Conservation (phyloP, 2,113 vertebrate genomes). For the Aplodontia rufa region DNA sequence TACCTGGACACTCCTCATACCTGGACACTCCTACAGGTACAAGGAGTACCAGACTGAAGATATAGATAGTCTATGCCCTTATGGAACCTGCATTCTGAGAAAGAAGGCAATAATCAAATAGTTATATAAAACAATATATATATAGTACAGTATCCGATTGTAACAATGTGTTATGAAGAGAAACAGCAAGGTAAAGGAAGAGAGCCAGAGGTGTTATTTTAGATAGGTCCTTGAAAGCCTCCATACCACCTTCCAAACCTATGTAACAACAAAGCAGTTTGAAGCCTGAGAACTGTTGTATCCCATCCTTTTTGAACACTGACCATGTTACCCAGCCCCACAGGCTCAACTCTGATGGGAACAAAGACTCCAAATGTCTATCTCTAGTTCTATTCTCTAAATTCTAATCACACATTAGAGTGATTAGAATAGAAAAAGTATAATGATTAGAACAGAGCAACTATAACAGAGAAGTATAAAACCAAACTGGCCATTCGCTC, state of each 20-base stretch:
- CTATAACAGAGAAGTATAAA: background rate
- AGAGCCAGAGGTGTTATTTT: background rate
- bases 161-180: background rate
- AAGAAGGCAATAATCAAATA: conserved; percentile 14
- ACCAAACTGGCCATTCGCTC: background rate
- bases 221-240: background rate
- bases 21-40: background rate
- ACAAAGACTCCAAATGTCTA: background rate
- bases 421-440: too few species aligned
- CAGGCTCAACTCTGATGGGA: background rate
- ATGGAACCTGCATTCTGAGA: background rate
- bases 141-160: background rate
- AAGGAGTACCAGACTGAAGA: background rate
- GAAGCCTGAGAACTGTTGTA: background rate
- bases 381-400: background rate
- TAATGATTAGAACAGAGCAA: too few species aligned
- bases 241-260: background rate
- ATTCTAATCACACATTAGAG: background rate
- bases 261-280: background rate
- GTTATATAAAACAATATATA: background rate
- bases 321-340: background rate
- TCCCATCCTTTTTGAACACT: background rate
- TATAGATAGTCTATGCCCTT: background rate
- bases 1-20: too few species aligned
- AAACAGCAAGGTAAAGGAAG: background rate